Percentiles rank a stretch among this genome's conserved stretches.
These are phyloP conservation scores for Aporophyla nigra DNA, from an alignment of 2,888 invertebrate species.

Conservation along the genomic window DNA sequence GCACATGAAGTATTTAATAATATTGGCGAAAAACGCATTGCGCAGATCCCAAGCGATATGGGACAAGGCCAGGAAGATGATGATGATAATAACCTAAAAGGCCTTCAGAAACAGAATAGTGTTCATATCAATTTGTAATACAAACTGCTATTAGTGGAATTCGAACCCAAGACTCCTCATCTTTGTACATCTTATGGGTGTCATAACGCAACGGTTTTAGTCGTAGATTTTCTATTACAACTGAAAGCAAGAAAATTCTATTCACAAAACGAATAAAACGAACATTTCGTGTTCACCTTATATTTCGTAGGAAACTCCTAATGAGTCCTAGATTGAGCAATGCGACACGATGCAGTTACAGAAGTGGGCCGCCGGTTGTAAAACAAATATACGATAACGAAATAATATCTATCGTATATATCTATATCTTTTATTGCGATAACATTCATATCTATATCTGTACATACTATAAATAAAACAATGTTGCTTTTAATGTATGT, in stretches of 20 bases:
- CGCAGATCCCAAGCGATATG: not conserved
- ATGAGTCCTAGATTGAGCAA: slow-evolving; percentile 51
- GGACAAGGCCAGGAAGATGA: too few relatives aligned
- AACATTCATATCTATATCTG: slow-evolving; percentile 1
- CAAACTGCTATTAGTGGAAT: not conserved
- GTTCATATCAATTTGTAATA: not conserved
- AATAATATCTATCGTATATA: not conserved
- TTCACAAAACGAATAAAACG: slow-evolving; percentile 15
- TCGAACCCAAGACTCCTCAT: not conserved
- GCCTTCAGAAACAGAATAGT: not conserved
- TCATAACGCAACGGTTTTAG: too few relatives aligned
- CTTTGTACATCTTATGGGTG: too few relatives aligned
- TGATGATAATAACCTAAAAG: too few relatives aligned
- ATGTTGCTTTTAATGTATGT: not conserved
- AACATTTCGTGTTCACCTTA: slow-evolving; percentile 12
- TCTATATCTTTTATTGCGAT: slow-evolving; percentile 37
- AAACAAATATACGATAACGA: slow-evolving; percentile 42
- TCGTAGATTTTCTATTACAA: not conserved
- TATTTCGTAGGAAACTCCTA: slow-evolving; percentile 38
- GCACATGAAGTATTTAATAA: not conserved
- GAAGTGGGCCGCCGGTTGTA: slow-evolving; percentile 43
- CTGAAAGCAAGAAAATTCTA: not conserved
- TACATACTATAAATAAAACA: not conserved
- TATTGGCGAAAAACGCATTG: not conserved
- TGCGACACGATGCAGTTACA: slow-evolving; percentile 45